Evolutionary conservation across 2,888 invertebrate species (phyloP), one percentile per base, ranked within the genome.

Genomic region (Temnothorax ravouxi): DNA sequence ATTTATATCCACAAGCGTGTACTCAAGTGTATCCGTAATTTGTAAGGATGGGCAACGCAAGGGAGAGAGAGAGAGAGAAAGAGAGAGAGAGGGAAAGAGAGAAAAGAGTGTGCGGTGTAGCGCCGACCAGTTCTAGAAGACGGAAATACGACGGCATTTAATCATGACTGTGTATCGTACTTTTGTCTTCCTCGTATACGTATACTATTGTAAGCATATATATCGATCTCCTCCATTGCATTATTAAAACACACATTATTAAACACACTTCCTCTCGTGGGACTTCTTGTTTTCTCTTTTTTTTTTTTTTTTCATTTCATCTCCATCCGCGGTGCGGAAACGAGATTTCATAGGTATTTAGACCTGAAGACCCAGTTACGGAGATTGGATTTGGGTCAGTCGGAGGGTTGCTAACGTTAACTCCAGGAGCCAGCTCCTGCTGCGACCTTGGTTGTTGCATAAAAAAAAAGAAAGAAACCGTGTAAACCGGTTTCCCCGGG

Each of bases 201-300:
- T 61, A 71, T 61, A 71, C 15, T 71, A 71, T 34, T 80, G 79
- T 80, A 61, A 80, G 72, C 71, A 56, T 71, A 80, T 67, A 67
- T 67, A 67, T 67, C 79, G 59, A 77, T 13, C 38, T 47, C 34
- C 79, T 59, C 47, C 79, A 71, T 80, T 77, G 56, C 77, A 77
- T 69, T 59, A 79, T 77, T 71, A 80, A 80, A 80, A 47, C 79
- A 71, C 69, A 50, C 77, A 77, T 69, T 59, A 79, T 77, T 71
- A 80, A 80, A 80, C 79, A 56, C 69, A 59, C 79, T 71, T 80
- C 72, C 79, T 80, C 79, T 80, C 71, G 59, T 80, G 29, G 54
- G 54, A 77, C 67, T n/a, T 18, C 79, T 47, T 71, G 79, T 72
- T 29, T 56, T 69, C 25, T 59, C 47, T 79, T 47, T 9, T 66